Percentiles rank a stretch among this genome's conserved stretches.
Evolutionary conservation across 2,113 vertebrate species (phyloP).

Genomic region (Nannobrachium achirus): DNA sequence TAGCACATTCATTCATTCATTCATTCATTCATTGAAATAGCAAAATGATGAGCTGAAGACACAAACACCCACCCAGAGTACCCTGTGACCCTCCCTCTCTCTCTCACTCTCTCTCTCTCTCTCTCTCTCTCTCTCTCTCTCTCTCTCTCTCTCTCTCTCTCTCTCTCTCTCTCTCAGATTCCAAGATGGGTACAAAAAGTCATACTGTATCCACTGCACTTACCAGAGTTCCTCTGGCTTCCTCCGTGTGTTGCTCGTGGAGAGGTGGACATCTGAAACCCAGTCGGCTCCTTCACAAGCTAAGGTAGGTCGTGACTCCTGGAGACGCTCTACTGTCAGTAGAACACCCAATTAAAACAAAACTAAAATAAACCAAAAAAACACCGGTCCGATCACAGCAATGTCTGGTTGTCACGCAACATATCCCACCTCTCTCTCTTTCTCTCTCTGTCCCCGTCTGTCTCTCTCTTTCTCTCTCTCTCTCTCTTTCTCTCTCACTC

Average conservation of each 20-base stretch:
- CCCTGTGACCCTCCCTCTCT: neutral
- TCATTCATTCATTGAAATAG: no score
- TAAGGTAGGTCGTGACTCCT: slow-evolving; percentile 3
- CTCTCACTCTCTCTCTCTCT: neutral
- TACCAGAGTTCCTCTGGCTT: slow-evolving; percentile 74
- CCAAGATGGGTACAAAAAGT: slow-evolving; percentile 8
- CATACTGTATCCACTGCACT: slow-evolving; percentile 43
- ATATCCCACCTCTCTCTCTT: neutral
- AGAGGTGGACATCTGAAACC: slow-evolving; percentile 66
- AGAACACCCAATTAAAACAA: no score
- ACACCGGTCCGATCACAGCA: slow-evolving; percentile 66
- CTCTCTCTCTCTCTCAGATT: slow-evolving; percentile 5
- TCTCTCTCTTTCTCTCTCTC: neutral
- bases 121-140: slow-evolving; percentile 9
- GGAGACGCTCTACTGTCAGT: no score
- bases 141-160: neutral
- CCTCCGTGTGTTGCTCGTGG: slow-evolving; percentile 59
- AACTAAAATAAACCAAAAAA: slow-evolving; percentile 35
- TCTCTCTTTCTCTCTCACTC: slow-evolving; percentile 40
- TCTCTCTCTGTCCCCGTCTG: no score
- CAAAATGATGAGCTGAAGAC: no score
- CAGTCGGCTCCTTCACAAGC: slow-evolving; percentile 54
- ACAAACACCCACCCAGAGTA: slow-evolving; percentile 21
- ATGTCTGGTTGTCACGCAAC: no score
- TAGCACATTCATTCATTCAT: slow-evolving; percentile 31